These are phyloP conservation scores for Dallia pectoralis DNA, from an alignment of 2,797 vertebrate species.

Conservation along the genomic window DNA sequence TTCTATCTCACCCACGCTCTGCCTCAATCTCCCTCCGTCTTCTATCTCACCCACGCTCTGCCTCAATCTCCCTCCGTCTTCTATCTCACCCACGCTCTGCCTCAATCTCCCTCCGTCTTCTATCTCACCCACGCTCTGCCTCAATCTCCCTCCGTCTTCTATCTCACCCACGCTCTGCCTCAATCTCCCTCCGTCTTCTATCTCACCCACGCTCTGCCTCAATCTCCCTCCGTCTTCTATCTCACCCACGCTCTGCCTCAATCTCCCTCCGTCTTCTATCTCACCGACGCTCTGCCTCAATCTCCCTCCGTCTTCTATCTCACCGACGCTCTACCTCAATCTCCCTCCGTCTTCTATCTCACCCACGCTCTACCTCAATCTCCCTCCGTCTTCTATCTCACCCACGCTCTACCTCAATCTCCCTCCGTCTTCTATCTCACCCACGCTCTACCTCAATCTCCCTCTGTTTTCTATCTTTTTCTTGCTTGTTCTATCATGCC, in stretches of 20 bases:
- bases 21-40: not conserved
- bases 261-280: not conserved
- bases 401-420: conserved; percentile 30
- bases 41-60: too few relatives aligned
- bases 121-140: too few relatives aligned
- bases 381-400: too few relatives aligned
- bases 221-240: not conserved
- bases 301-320: not conserved
- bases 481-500: not conserved
- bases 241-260: too few relatives aligned
- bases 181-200: not conserved
- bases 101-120: not conserved
- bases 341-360: conserved; percentile 8
- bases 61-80: not conserved
- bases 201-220: too few relatives aligned
- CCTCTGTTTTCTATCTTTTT: not conserved
- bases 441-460: conserved; percentile 22
- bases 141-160: not conserved
- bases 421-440: too few relatives aligned
- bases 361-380: conserved; percentile 32
- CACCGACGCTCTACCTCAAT: too few relatives aligned
- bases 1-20: too few relatives aligned
- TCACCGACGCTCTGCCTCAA: too few relatives aligned
- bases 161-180: too few relatives aligned
- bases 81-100: too few relatives aligned